phyloP scores from a whole-genome alignment of 2,888 invertebrate species.

The Pasiphila rectangulata region DNA sequence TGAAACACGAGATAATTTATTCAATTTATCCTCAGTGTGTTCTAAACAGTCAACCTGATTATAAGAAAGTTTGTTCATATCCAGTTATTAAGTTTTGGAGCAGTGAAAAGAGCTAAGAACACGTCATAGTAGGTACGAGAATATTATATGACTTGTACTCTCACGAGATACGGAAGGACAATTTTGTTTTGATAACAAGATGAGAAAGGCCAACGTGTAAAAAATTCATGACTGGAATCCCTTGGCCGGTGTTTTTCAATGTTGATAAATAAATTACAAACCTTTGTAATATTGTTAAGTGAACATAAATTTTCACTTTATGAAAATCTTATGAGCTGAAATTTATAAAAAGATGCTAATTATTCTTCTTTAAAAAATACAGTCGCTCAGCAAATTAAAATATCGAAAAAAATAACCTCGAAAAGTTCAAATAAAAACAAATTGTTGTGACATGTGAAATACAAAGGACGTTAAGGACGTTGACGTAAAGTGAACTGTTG shows the following conservation, averaged over 20 bases:
- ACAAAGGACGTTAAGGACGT: no score
- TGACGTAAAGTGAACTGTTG: slow-evolving; percentile 10
- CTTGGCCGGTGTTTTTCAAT: slow-evolving; percentile 33
- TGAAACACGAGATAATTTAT: no score
- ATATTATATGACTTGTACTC: slow-evolving; percentile 26
- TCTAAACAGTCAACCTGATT: no score
- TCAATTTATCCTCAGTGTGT: no score
- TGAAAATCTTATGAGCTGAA: no score
- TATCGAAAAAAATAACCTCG: no score
- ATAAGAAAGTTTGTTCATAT: no score
- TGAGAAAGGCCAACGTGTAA: slow-evolving; percentile 42
- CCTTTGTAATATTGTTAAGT: neutral
- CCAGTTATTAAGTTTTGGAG: neutral
- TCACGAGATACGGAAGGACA: slow-evolving; percentile 38
- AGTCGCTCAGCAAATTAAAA: no score
- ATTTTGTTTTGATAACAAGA: slow-evolving; percentile 40
- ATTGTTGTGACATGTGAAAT: neutral
- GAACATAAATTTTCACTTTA: neutral
- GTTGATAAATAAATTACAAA: slow-evolving; percentile 4
- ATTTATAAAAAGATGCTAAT: no score
- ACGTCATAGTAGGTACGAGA: slow-evolving; percentile 19
- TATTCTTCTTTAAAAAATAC: no score
- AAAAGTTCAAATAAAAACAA: neutral
- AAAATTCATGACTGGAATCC: slow-evolving; percentile 38
- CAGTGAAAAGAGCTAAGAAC: slow-evolving; percentile 7